Conservation (phyloP, 2,113 vertebrate species). For the Hepsetus odoe region DNA sequence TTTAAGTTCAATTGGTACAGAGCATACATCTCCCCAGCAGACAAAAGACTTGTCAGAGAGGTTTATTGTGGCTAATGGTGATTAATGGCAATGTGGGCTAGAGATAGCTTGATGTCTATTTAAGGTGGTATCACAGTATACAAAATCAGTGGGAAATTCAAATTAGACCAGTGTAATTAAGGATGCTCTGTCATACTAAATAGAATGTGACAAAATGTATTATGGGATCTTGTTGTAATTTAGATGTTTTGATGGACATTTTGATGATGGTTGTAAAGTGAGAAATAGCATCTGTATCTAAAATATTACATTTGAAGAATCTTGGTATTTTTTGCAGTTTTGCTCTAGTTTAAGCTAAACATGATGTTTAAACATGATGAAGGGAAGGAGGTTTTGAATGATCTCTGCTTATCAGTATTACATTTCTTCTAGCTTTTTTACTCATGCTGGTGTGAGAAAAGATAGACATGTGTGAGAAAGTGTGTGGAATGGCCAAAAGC, state of each 20-base stretch:
- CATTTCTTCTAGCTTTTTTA: background rate
- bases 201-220: background rate
- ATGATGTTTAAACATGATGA: background rate
- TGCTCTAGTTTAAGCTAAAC: background rate
- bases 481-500: background rate
- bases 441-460: background rate
- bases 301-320: background rate
- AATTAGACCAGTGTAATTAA: background rate
- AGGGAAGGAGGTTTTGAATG: too few relatives aligned
- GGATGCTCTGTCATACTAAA: background rate
- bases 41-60: conserved; percentile 1
- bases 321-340: background rate
- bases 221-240: background rate
- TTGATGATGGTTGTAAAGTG: too few relatives aligned
- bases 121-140: background rate
- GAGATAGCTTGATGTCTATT: background rate
- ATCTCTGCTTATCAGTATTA: background rate
- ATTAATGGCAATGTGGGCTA: conserved; percentile 22
- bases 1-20: background rate
- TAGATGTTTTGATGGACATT: background rate
- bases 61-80: conserved; percentile 30
- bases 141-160: too few relatives aligned
- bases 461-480: conserved; percentile 37
- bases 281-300: too few relatives aligned
- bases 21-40: background rate